These are phyloP conservation scores for Semnornis frantzii DNA, from an alignment of 2,113 vertebrate species.

Conservation along the genomic window DNA sequence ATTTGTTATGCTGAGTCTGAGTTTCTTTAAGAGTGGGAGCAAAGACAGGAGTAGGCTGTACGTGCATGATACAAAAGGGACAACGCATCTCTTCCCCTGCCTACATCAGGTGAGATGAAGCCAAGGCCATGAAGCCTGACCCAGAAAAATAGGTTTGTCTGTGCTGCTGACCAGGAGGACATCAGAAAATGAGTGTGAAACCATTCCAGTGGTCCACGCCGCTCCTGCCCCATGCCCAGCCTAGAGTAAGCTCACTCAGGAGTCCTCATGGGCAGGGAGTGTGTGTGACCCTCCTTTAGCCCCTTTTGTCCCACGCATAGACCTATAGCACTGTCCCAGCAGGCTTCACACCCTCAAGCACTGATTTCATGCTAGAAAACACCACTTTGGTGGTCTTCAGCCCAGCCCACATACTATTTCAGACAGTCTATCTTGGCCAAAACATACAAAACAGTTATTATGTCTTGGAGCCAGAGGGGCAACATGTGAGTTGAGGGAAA, in stretches of 20 bases:
- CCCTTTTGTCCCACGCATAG: background rate
- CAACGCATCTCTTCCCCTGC: background rate
- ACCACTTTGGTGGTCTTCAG: background rate
- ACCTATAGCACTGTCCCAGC: background rate
- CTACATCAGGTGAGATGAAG: background rate
- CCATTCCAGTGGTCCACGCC: background rate
- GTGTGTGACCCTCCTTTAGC: background rate
- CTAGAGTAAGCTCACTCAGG: background rate
- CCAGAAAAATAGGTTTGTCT: background rate
- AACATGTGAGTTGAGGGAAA: background rate
- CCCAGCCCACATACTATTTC: background rate
- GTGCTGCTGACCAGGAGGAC: background rate
- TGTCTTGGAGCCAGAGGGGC: background rate
- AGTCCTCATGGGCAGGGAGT: background rate
- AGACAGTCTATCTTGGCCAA: conserved; percentile 7
- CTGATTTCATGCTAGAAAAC: background rate
- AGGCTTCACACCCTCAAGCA: background rate
- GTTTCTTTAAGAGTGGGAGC: background rate
- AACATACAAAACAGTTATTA: background rate
- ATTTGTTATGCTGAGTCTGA: rapidly evolving
- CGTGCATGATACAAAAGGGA: background rate
- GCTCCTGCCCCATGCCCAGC: background rate
- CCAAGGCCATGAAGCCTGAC: background rate
- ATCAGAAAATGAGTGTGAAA: background rate
- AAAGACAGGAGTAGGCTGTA: background rate